Percentiles rank a stretch among this genome's conserved stretches.
These are phyloP conservation scores for Zeugodacus cucurbitae DNA, from an alignment of 1,140 invertebrate genomes.

Conservation along the genomic window DNA sequence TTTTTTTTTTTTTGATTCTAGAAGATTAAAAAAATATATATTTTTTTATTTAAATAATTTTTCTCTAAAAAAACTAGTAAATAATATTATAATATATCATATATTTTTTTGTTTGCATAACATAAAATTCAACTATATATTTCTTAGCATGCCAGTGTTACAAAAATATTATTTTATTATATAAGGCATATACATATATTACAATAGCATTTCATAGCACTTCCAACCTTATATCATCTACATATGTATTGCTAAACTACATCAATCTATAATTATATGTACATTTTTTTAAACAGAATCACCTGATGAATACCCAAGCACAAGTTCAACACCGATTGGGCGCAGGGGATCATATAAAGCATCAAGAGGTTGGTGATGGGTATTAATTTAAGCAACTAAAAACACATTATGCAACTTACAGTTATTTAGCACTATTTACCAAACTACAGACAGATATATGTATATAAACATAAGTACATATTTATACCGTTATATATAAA, in stretches of 20 bases:
- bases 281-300: constrained; percentile 71
- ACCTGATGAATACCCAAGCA: constrained; percentile 75
- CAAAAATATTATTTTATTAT: background rate
- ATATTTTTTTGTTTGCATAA: background rate
- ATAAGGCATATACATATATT: background rate
- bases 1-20: no score
- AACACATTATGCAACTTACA: background rate
- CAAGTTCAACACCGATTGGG: constrained; percentile 72
- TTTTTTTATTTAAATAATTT: background rate
- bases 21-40: no score
- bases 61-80: background rate
- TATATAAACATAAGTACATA: constrained; percentile 7
- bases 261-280: constrained; percentile 17
- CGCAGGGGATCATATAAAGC: constrained; percentile 87
- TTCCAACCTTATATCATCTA: background rate
- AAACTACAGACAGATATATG: background rate
- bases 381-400: constrained; percentile 45
- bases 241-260: background rate
- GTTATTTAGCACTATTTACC: background rate
- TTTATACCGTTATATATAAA: background rate
- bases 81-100: no score
- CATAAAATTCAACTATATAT: background rate
- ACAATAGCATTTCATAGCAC: background rate
- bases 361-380: constrained; percentile 77
- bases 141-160: background rate